Conservation (phyloP, 2,888 invertebrate species). For the Coelogynopora nodosa region DNA sequence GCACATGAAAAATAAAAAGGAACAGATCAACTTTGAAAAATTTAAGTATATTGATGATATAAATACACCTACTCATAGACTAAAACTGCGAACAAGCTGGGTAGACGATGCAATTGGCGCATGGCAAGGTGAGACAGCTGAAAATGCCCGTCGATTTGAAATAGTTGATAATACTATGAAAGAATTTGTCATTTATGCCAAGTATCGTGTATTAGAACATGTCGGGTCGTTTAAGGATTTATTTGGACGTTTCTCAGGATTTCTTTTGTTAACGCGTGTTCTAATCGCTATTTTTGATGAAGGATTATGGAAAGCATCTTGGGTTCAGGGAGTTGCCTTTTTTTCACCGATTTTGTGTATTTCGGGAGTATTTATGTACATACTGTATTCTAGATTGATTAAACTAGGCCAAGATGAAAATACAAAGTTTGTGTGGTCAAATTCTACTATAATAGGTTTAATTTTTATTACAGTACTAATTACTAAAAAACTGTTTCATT, state of each 20-base stretch:
- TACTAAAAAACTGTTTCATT: background rate
- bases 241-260: background rate
- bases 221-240: background rate
- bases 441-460: background rate
- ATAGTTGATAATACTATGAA: background rate
- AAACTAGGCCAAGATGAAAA: no score
- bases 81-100: background rate
- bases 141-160: background rate
- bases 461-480: background rate
- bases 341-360: background rate
- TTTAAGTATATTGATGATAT: background rate
- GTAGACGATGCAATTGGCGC: background rate
- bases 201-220: constrained; percentile 8
- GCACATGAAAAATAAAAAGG: no score
- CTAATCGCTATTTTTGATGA: background rate
- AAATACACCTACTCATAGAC: background rate
- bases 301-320: background rate
- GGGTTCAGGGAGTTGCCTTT: background rate
- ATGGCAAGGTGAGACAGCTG: background rate
- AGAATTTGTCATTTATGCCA: background rate
- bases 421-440: no score
- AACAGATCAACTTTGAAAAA: background rate
- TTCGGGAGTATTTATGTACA: background rate
- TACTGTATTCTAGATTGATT: no score
- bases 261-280: background rate